Conservation (phyloP, 2,888 invertebrate genomes). For the Thereva unica region DNA sequence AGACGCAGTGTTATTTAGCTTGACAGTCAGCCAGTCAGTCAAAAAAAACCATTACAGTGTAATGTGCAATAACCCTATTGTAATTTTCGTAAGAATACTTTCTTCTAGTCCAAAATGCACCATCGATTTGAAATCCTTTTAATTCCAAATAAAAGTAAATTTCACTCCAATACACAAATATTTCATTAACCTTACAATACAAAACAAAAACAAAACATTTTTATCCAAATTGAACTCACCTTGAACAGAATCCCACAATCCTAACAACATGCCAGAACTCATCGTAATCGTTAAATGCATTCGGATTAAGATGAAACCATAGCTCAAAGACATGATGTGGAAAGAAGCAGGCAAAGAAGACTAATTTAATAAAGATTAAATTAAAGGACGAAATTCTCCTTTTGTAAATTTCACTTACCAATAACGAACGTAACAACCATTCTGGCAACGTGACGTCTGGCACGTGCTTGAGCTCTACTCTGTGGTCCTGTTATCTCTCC, state of each 20-base stretch:
- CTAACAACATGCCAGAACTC: constrained; percentile 77
- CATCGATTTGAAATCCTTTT: too few species aligned
- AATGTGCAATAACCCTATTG: too few species aligned
- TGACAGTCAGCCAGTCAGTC: too few species aligned
- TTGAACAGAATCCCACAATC: constrained; percentile 81
- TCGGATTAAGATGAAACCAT: constrained; percentile 80
- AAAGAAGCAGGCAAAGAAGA: constrained; percentile 86
- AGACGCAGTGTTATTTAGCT: too few species aligned
- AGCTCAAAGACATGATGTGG: constrained; percentile 83
- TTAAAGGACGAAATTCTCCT: too few species aligned
- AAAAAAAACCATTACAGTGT: too few species aligned
- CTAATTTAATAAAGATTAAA: constrained; percentile 51
- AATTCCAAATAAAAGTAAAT: too few species aligned
- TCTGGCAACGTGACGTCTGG: constrained; percentile 78
- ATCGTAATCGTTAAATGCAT: constrained; percentile 68
- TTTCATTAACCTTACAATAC: too few species aligned
- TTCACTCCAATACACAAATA: too few species aligned
- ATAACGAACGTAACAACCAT: constrained; percentile 90
- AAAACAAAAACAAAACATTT: too few species aligned
- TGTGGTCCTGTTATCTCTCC: constrained; percentile 71
- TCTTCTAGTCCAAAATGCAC: too few species aligned
- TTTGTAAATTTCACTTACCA: constrained; percentile 56
- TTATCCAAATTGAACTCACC: constrained; percentile 55
- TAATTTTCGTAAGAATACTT: too few species aligned
- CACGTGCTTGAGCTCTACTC: constrained; percentile 71